Conservation (phyloP, 2,113 vertebrate genomes). For the Hirundichthys speculiger region DNA sequence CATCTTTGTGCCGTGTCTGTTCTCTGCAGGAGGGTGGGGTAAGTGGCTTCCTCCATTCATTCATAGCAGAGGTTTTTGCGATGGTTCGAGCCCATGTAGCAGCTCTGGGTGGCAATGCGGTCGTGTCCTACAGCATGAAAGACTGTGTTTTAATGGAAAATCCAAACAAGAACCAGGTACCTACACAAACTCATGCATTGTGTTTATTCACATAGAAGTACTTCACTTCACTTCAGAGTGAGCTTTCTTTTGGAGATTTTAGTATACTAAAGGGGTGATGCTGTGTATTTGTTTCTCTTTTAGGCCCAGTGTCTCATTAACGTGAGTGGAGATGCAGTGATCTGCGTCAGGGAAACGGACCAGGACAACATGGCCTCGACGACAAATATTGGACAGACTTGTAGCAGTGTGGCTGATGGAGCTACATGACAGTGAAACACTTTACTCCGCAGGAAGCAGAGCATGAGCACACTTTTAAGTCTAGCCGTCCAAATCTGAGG, state of each 20-base stretch:
- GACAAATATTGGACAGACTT: conserved; percentile 68
- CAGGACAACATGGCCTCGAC: conserved; percentile 77
- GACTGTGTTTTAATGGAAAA: conserved; percentile 99
- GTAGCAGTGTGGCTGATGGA: conserved; percentile 78
- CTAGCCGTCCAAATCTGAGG: conserved; percentile 59
- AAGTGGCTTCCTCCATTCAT: conserved; percentile 96
- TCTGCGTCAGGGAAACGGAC: conserved; percentile 91
- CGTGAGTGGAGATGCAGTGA: conserved; percentile 94
- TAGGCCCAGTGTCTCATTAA: conserved; percentile 99
- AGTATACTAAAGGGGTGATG: not conserved
- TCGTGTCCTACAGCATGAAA: conserved; percentile 98
- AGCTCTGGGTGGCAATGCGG: conserved; percentile 94
- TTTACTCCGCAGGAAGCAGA: not conserved
- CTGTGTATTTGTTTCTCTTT: not conserved
- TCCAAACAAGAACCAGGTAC: conserved; percentile 98
- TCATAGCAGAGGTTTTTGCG: conserved; percentile 96
- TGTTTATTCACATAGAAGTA: not conserved
- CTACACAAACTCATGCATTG: not conserved
- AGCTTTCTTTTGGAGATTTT: not conserved
- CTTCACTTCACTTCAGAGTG: not conserved
- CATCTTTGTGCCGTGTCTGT: not conserved
- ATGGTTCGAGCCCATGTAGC: conserved; percentile 98
- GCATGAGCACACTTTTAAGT: conserved; percentile 25
- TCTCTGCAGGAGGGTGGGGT: conserved; percentile 91
- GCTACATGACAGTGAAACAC: conserved; percentile 77